phyloP scores from a whole-genome alignment of 1,140 invertebrate genomes.

The Drosophila nasuta region DNA sequence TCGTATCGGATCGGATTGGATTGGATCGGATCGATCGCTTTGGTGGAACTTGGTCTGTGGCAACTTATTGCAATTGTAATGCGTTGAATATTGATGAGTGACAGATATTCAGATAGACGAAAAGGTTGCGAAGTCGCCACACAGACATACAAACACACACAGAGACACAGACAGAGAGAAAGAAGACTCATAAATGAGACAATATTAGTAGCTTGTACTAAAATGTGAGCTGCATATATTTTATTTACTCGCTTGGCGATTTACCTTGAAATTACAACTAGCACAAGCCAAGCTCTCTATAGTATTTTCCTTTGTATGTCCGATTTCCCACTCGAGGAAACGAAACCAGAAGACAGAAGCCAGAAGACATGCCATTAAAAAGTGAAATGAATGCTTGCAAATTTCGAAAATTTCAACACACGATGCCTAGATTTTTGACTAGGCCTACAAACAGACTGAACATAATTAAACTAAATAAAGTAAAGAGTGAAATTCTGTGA shows the following conservation, averaged over 20 bases:
- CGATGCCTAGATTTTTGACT: conserved; percentile 3
- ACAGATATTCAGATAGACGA: conserved; percentile 32
- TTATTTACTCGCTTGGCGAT: neutral
- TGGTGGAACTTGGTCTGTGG: conserved; percentile 40
- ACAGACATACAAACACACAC: neutral
- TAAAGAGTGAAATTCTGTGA: neutral
- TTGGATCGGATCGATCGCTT: conserved; percentile 31
- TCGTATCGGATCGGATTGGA: conserved; percentile 32
- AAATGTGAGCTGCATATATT: conserved; percentile 20
- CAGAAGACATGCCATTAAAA: conserved; percentile 18
- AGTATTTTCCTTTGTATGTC: neutral
- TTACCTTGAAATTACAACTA: conserved; percentile 14
- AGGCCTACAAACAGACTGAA: neutral
- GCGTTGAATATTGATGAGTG: conserved; percentile 80
- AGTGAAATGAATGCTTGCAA: conserved; percentile 26
- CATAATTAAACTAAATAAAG: neutral
- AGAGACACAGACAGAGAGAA: conserved; percentile 1
- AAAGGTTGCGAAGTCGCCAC: conserved; percentile 15
- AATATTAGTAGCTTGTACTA: conserved; percentile 15
- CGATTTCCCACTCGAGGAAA: neutral
- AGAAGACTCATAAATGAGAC: neutral
- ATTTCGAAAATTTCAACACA: conserved; percentile 18
- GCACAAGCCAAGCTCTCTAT: neutral
- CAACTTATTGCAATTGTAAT: conserved; percentile 82
- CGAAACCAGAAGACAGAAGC: conserved; percentile 2